Conservation (phyloP, 2,797 vertebrate genomes). For the Potorous gilbertii region DNA sequence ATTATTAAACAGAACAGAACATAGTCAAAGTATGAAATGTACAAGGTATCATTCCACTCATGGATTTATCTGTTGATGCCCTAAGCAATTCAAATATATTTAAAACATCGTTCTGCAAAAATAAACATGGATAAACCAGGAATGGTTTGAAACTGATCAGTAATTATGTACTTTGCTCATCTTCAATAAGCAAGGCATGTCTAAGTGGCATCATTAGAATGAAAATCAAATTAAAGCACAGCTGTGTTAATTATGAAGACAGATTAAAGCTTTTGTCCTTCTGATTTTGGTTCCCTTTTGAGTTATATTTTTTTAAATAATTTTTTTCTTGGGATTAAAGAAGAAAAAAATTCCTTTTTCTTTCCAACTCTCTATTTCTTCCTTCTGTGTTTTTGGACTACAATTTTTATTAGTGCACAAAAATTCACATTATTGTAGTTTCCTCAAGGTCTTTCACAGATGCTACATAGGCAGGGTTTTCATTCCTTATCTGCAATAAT, state of each 20-base stretch:
- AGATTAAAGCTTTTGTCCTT: slow-evolving; percentile 75
- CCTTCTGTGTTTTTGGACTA: background rate
- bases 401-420: slow-evolving; percentile 71
- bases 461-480: slow-evolving; percentile 63
- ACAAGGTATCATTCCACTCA: slow-evolving; percentile 2
- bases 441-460: slow-evolving; percentile 79
- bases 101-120: slow-evolving; percentile 72
- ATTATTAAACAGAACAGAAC: background rate
- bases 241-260: slow-evolving; percentile 83
- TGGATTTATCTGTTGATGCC: slow-evolving; percentile 3
- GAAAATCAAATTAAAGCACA: slow-evolving; percentile 83
- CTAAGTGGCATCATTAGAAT: slow-evolving; percentile 78
- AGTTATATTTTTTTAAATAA: slow-evolving; percentile 66
- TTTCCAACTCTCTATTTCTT: background rate
- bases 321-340: slow-evolving; percentile 58
- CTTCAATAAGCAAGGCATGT: slow-evolving; percentile 74
- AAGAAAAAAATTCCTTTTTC: background rate
- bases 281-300: slow-evolving; percentile 74
- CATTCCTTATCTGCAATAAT: slow-evolving; percentile 74
- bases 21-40: background rate
- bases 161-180: slow-evolving; percentile 79
- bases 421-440: slow-evolving; percentile 69
- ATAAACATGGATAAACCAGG: slow-evolving; percentile 74
- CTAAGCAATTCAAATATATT: slow-evolving; percentile 77
- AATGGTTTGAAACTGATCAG: slow-evolving; percentile 82